Conservation (phyloP, 1,140 invertebrate species). For the Asbolus verrucosus region DNA sequence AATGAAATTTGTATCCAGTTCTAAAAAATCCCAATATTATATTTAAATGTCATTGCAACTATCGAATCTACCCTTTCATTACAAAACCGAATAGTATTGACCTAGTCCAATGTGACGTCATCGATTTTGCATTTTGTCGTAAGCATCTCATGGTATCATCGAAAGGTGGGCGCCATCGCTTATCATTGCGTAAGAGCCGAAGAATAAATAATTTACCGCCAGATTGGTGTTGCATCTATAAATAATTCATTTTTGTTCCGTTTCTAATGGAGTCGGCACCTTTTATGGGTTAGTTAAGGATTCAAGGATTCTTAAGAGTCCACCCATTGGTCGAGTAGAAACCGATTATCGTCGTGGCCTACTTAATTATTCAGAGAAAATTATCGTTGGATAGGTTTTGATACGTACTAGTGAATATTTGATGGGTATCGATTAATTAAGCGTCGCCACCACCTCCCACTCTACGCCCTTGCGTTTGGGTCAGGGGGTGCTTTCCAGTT, state of each 20-base stretch:
- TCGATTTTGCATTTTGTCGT: slow-evolving; percentile 7
- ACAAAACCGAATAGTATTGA: slow-evolving; percentile 22
- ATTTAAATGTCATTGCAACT: not conserved
- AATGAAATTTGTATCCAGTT: not conserved
- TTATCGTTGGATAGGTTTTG: no score
- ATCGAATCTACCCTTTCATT: slow-evolving; percentile 12
- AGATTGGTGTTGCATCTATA: slow-evolving; percentile 3
- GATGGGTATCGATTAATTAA: slow-evolving; percentile 1
- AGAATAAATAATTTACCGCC: not conserved
- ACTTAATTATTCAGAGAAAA: no score
- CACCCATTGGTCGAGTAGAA: no score
- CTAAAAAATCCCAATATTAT: no score
- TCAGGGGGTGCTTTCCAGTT: slow-evolving; percentile 25
- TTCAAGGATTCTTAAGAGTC: no score
- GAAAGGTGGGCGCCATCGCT: slow-evolving; percentile 12
- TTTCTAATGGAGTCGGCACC: not conserved
- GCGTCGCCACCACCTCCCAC: not conserved
- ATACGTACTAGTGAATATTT: not conserved
- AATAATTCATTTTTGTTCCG: slow-evolving; percentile 8
- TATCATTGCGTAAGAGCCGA: not conserved
- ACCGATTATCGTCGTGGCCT: no score
- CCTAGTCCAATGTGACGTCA: slow-evolving; percentile 34
- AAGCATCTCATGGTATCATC: slow-evolving; percentile 3
- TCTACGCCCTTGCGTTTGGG: not conserved
- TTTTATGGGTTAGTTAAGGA: not conserved